Conservation (phyloP, 1,140 invertebrate species). For the Condylostylus longicornis region DNA sequence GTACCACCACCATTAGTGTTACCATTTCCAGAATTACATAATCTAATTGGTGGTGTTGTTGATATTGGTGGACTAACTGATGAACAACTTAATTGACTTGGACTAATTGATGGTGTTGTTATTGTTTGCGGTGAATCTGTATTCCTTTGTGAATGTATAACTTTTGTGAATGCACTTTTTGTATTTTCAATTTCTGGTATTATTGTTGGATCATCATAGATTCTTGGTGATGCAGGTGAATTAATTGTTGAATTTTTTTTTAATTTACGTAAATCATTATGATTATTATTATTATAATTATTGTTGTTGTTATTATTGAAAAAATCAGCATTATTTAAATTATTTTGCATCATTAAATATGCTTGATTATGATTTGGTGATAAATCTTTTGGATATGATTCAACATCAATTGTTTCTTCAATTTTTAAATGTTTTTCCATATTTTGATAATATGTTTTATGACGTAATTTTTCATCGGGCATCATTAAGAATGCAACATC, state of each 20-base stretch:
- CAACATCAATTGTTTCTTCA: conserved; percentile 29
- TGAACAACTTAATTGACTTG: conserved; percentile 56
- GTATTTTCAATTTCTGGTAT: conserved; percentile 24
- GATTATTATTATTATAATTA: conserved; percentile 2
- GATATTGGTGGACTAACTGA: conserved; percentile 56
- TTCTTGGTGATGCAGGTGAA: conserved; percentile 17
- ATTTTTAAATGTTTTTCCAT: conserved; percentile 41
- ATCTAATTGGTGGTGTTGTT: conserved; percentile 34
- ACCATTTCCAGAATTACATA: too few species aligned
- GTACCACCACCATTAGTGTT: too few species aligned
- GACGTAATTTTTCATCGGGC: conserved; percentile 61
- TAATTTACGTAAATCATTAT: not conserved
- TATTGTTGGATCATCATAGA: conserved; percentile 27
- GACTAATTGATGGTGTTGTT: conserved; percentile 51
- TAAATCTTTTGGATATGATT: conserved; percentile 9
- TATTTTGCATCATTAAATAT: conserved; percentile 23
- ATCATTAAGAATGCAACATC: conserved; percentile 78
- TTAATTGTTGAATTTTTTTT: conserved; percentile 13
- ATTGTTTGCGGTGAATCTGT: conserved; percentile 38
- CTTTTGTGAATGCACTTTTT: conserved; percentile 68
- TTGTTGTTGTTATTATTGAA: conserved; percentile 1
- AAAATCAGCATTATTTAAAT: not conserved
- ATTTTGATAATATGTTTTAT: conserved; percentile 37
- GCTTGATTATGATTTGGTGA: conserved; percentile 5
- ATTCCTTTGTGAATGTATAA: conserved; percentile 36